Evolutionary conservation across 1,140 invertebrate genomes (phyloP), one percentile per base, ranked within the genome.

Genomic region (Potamilus streckersoni): DNA sequence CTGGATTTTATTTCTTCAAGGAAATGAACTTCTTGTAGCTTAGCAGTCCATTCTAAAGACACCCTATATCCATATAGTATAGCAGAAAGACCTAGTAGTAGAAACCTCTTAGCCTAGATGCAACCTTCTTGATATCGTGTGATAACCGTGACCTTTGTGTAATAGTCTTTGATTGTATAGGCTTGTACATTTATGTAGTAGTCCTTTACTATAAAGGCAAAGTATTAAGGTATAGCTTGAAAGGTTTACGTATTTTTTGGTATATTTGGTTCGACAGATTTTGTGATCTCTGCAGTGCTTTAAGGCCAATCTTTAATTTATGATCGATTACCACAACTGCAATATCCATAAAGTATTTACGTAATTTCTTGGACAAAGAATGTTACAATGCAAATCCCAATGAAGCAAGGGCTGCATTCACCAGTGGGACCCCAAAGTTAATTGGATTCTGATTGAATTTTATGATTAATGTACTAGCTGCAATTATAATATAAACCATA

Each of bases 11-110:
- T 66, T 84, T 81, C 80, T 90, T 91, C 27, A 92, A 74, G 73
- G 85, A 85, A 6, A 92, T 74, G 80, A 90, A 92, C 77, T 90
- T 90, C 71, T 90, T 86, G 80, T 92, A 92, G 16, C 91, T 83
- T 19, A 85, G 73, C n/a, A 91, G 74, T 17, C 88, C 88, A 60
- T 85, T 84, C 31, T 84, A 79, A 12, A 92, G 79, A 73, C 91
- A 92, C 63, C 86, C 87, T 31, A 79, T 79, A 68, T 90, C 88
- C 27, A 76, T 85, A 79, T 88, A 92, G 74, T 92, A 91, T 27
- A 49, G 91, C 49, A 92, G 83, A 38, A 90, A 91, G 3, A 92
- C 89, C 82, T 92, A 91, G 71, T 90, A 89, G 65, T 81, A 88
- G 71, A 89, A 89, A 1, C 79, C 79, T 60, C 83, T 79, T 77